Conservation (phyloP, 1,140 invertebrate genomes). For the Drosophila saltans region DNA sequence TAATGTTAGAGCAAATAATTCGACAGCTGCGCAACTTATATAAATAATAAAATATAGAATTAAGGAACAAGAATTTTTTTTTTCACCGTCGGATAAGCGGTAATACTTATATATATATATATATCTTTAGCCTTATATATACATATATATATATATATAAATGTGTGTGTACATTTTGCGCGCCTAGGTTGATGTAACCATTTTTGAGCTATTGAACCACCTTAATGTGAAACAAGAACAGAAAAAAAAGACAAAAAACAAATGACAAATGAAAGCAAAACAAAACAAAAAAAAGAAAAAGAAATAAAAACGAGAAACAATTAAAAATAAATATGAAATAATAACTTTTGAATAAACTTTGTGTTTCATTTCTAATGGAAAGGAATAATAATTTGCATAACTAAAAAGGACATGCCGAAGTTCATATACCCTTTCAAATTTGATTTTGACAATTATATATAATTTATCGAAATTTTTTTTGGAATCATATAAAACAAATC, state of each 20-base stretch:
- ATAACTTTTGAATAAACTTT: conserved; percentile 62
- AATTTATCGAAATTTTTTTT: too few relatives aligned
- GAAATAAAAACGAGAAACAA: conserved; percentile 44
- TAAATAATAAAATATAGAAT: conserved; percentile 6
- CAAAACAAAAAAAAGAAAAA: conserved; percentile 34
- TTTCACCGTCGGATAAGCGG: conserved; percentile 26
- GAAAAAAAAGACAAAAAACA: conserved; percentile 1
- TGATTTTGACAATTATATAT: too few relatives aligned
- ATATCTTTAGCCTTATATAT: conserved; percentile 60
- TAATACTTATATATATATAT: conserved; percentile 39
- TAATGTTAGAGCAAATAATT: conserved; percentile 66
- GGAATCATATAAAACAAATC: too few relatives aligned
- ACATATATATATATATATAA: conserved; percentile 2
- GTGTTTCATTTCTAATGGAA: not conserved
- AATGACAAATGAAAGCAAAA: conserved; percentile 18
- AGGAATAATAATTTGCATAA: too few relatives aligned
- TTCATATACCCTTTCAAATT: too few relatives aligned
- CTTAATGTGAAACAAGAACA: conserved; percentile 71
- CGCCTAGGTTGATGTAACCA: conserved; percentile 66
- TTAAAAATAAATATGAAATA: conserved; percentile 76
- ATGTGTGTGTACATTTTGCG: conserved; percentile 63
- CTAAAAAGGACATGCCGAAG: too few relatives aligned
- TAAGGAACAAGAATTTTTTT: conserved; percentile 49
- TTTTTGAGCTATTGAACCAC: conserved; percentile 78
- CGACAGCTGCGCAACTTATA: conserved; percentile 47